Conservation (phyloP, 2,888 invertebrate genomes). For the Polylopha cassiicola region DNA sequence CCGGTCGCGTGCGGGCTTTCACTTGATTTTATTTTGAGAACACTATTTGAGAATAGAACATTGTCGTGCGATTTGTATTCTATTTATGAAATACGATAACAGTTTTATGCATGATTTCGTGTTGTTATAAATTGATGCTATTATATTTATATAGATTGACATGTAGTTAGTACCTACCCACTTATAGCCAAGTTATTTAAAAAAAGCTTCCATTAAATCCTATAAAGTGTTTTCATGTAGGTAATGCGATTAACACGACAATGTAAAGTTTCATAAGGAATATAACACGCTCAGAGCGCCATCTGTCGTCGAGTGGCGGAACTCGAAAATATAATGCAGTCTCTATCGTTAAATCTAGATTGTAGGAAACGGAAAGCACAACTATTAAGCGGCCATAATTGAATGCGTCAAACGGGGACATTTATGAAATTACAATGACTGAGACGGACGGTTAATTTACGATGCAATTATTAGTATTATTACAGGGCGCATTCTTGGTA, state of each 20-base stretch:
- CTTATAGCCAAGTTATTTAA: no score
- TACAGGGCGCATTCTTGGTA: constrained; percentile 60
- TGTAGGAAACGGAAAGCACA: constrained; percentile 27
- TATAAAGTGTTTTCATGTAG: no score
- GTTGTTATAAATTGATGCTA: no score
- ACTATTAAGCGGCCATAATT: constrained; percentile 26
- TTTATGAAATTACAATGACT: constrained; percentile 58
- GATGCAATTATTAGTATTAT: constrained; percentile 65
- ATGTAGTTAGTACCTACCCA: no score
- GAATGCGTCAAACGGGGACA: constrained; percentile 40
- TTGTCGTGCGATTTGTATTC: no score
- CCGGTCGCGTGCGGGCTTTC: constrained; percentile 12
- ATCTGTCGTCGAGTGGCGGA: constrained; percentile 38
- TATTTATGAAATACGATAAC: no score
- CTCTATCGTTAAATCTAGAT: constrained; percentile 18
- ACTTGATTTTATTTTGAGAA: no score
- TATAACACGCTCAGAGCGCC: constrained; percentile 29
- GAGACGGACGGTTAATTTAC: constrained; percentile 58
- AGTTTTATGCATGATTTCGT: no score
- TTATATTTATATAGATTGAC: no score
- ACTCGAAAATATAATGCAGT: constrained; percentile 6
- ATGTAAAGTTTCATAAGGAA: not conserved
- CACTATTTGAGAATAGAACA: no score
- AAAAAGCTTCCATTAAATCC: no score
- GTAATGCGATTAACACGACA: no score